These are phyloP conservation scores for Zaprionus lineosus DNA, from an alignment of 2,888 invertebrate species.

Conservation along the genomic window DNA sequence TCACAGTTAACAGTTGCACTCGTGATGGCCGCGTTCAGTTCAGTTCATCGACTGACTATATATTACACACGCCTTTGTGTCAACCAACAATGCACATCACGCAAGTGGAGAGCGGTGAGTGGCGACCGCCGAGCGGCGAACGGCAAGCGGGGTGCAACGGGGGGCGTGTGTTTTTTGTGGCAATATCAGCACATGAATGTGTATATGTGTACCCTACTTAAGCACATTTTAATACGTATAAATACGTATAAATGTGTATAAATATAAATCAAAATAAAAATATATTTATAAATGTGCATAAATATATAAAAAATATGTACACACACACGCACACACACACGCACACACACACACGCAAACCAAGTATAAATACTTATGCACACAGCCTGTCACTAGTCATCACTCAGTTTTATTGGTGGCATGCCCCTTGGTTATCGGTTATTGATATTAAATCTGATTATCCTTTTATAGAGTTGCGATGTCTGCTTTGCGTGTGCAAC, in stretches of 20 bases:
- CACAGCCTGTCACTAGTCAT: conserved; percentile 12
- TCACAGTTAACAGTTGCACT: conserved; percentile 60
- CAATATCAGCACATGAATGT: conserved; percentile 18
- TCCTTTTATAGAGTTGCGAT: conserved; percentile 32
- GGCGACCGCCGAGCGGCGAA: no score
- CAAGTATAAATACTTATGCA: no score
- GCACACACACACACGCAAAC: no score
- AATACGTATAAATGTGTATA: neutral
- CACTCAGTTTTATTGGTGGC: conserved; percentile 33
- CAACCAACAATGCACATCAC: conserved; percentile 43
- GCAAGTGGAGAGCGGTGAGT: no score
- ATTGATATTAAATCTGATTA: conserved; percentile 68
- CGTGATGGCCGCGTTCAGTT: conserved; percentile 24
- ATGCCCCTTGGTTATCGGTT: conserved; percentile 60
- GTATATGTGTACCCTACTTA: conserved; percentile 1
- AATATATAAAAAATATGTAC: neutral
- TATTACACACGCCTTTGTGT: conserved; percentile 29
- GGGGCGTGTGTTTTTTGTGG: conserved; percentile 5
- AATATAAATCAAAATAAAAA: neutral
- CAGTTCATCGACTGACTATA: conserved; percentile 59
- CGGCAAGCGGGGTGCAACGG: no score
- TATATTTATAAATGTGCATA: neutral
- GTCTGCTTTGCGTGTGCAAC: conserved; percentile 47
- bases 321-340: no score
- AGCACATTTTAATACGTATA: conserved; percentile 2